phyloP scores from a whole-genome alignment of 2,888 invertebrate species.

The Metopia argyrocephala region DNA sequence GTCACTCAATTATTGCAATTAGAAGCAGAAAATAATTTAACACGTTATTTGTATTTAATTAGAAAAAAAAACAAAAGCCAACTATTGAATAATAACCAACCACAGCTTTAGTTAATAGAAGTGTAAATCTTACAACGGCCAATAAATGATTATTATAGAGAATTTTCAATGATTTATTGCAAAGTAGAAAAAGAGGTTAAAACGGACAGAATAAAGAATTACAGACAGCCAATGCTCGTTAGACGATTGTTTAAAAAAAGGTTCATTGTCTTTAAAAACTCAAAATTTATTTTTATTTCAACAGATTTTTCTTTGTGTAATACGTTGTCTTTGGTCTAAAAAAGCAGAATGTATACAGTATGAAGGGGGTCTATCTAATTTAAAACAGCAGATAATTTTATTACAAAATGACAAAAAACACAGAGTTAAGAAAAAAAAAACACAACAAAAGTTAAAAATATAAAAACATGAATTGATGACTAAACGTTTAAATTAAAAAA shows the following conservation, averaged over 20 bases:
- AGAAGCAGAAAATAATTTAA: conserved; percentile 44
- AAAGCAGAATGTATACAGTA: too few species aligned
- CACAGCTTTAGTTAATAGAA: background rate
- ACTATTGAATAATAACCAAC: background rate
- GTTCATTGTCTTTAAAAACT: conserved; percentile 61
- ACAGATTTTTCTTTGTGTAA: background rate
- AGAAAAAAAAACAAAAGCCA: background rate
- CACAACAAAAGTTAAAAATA: conserved; percentile 7
- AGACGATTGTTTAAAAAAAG: conserved; percentile 20
- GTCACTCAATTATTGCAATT: background rate
- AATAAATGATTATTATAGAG: conserved; percentile 14
- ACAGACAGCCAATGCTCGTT: conserved; percentile 14
- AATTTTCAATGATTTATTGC: conserved; percentile 48
- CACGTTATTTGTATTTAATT: conserved; percentile 37
- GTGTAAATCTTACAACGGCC: conserved; percentile 1
- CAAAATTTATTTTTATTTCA: background rate
- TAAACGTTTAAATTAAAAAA: conserved; percentile 45
- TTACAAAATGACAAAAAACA: background rate
- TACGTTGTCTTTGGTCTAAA: background rate
- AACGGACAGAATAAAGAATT: conserved; percentile 1
- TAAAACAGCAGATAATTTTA: conserved; percentile 61
- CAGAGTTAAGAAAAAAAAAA: conserved; percentile 9
- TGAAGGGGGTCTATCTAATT: too few species aligned
- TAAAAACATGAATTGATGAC: conserved; percentile 54
- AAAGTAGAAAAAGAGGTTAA: conserved; percentile 7